phyloP scores from a whole-genome alignment of 2,888 invertebrate species.

The Melanostoma mellinum region DNA sequence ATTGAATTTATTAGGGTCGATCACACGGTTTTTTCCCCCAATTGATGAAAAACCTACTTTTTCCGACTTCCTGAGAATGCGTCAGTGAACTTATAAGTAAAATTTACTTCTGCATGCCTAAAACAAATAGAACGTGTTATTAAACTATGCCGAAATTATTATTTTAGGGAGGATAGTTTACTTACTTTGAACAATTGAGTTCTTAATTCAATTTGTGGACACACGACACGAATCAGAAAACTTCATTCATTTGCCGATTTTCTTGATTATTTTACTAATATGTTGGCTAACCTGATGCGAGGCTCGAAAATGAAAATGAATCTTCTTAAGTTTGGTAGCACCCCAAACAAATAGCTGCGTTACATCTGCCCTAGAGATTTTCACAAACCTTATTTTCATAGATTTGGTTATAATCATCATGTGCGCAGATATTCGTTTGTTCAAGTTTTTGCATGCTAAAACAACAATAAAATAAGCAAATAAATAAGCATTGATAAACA shows the following conservation, averaged over 20 bases:
- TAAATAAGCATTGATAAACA: too few relatives aligned
- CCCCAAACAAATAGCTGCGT: too few relatives aligned
- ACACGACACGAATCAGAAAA: slow-evolving; percentile 67
- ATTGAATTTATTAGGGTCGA: slow-evolving; percentile 65
- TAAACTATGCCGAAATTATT: slow-evolving; percentile 3
- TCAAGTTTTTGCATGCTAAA: too few relatives aligned
- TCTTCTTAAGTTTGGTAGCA: too few relatives aligned
- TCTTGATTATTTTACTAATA: not conserved
- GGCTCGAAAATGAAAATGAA: slow-evolving; percentile 17
- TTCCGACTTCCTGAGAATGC: slow-evolving; percentile 29
- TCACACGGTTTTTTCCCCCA: slow-evolving; percentile 52
- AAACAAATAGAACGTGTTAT: not conserved
- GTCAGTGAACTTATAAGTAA: slow-evolving; percentile 19
- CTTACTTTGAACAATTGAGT: slow-evolving; percentile 46
- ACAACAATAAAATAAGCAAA: too few relatives aligned
- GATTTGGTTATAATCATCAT: too few relatives aligned
- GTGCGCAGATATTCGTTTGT: too few relatives aligned
- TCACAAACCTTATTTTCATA: not conserved
- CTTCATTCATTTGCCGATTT: slow-evolving; percentile 67
- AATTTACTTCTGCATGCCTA: slow-evolving; percentile 37
- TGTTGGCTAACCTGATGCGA: slow-evolving; percentile 57
- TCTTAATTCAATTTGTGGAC: slow-evolving; percentile 66
- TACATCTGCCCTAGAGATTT: not conserved
- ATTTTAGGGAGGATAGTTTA: not conserved
- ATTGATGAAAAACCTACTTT: slow-evolving; percentile 56